Evolutionary conservation across 2,888 invertebrate genomes (phyloP), one percentile per base, ranked within the genome.

Genomic region (Hypsopygia costalis): DNA sequence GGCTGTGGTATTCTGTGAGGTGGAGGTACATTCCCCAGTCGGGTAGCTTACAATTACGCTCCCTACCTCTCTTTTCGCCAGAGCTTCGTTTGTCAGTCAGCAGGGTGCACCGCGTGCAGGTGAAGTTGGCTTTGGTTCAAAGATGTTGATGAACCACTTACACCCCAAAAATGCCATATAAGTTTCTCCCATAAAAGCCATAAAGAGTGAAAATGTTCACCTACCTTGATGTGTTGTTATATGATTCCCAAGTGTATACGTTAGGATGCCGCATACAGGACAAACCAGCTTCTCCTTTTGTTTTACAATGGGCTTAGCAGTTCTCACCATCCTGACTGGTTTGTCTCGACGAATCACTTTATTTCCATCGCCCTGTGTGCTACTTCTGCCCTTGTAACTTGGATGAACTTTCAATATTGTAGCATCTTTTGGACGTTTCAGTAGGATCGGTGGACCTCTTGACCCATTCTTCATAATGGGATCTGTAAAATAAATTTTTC

Each of bases 181-280:
- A n/a, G n/a, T n/a, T n/a, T n/a, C n/a, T n/a, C n/a, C n/a, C n/a
- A n/a, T n/a, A n/a, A n/a, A n/a, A n/a, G n/a, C n/a, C n/a, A n/a
- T n/a, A n/a, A n/a, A n/a, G n/a, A 27, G 9, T n/a, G 3, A 27
- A 27, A 27, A 27, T 2, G 1, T 27, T 27, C 27, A 9, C 9
- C 8, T 62, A 89, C 89, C 89, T 78, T 86, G 80, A 70, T 89
- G 89, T 11, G 86, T 89, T 21, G 82, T 69, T 55, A 89, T 81
- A 52, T 89, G 89, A 47, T 85, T 87, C 28, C 85, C 82, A 36
- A 89, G 62, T 28, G 86, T 83, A 48, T 59, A 87, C 0, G 89
- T 89, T 10, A 89, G 71, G 53, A 89, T 85, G 11, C 89, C 89
- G 62, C 89, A 89, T 4, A 89, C 78, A 9, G 89, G 89, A 46